phyloP scores from a whole-genome alignment of 2,113 vertebrate species.

The Entomyzon cyanotis region DNA sequence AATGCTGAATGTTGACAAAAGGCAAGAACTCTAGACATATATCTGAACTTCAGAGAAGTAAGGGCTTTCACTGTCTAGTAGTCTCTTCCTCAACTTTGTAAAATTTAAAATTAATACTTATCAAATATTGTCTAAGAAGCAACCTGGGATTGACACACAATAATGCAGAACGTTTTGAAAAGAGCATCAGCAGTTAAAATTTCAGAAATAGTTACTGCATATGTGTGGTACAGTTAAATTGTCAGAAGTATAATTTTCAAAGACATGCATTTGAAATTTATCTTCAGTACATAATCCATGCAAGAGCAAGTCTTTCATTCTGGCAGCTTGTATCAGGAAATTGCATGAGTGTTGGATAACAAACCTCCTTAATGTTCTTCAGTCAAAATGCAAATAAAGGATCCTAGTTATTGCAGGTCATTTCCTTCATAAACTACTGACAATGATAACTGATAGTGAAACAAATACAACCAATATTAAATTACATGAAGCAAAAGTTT shows the following conservation, averaged over 20 bases:
- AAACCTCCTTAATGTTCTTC: neutral
- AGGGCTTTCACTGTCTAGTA: neutral
- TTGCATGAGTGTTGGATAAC: neutral
- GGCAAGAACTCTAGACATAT: neutral
- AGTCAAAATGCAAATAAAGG: neutral
- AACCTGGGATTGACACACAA: neutral
- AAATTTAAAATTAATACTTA: neutral
- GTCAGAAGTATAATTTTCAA: neutral
- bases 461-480: neutral
- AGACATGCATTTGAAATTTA: neutral
- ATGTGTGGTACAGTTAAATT: neutral
- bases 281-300: neutral
- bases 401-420: neutral
- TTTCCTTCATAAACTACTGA: neutral
- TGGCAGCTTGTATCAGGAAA: neutral
- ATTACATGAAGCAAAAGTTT: neutral
- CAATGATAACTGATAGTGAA: neutral
- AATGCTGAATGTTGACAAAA: neutral
- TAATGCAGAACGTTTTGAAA: neutral
- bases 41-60: neutral
- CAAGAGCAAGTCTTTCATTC: neutral
- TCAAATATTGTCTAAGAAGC: neutral
- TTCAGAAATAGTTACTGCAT: neutral
- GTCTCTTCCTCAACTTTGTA: neutral
- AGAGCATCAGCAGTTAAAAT: neutral